phyloP scores from a whole-genome alignment of 2,888 invertebrate species.

The Drosophila demipolita region DNA sequence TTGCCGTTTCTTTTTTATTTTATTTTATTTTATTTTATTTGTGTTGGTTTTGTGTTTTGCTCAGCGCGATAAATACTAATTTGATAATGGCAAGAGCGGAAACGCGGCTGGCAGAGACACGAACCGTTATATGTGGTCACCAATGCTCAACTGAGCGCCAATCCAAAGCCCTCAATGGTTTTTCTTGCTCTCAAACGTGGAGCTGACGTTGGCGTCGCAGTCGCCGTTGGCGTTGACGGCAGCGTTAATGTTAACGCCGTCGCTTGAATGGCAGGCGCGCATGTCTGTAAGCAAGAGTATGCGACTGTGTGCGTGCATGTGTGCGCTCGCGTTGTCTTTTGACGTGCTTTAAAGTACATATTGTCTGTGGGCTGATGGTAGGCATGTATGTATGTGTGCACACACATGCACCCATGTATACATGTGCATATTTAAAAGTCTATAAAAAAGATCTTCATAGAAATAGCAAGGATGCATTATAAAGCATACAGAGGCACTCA shows the following conservation, averaged over 20 bases:
- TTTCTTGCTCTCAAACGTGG: constrained; percentile 60
- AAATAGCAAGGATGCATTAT: background rate
- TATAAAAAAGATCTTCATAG: background rate
- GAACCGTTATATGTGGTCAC: constrained; percentile 73
- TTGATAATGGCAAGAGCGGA: constrained; percentile 36
- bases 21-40: background rate
- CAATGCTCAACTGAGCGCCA: constrained; percentile 72
- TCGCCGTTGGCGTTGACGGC: constrained; percentile 16
- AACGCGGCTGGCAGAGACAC: constrained; percentile 10
- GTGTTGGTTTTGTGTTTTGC: constrained; percentile 27
- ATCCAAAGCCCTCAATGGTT: constrained; percentile 58
- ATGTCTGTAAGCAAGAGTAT: constrained; percentile 44
- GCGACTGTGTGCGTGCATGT: constrained; percentile 4
- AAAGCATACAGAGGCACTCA: too few species aligned
- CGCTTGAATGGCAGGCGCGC: constrained; percentile 62
- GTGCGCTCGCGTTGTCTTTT: constrained; percentile 13
- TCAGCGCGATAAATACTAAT: constrained; percentile 40
- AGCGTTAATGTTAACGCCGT: constrained; percentile 8
- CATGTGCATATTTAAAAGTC: background rate
- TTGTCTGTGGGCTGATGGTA: background rate
- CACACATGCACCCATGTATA: background rate
- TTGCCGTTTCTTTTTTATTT: constrained; percentile 8
- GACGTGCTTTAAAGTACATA: constrained; percentile 47
- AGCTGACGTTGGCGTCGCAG: constrained; percentile 20
- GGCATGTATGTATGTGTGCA: background rate